phyloP scores from a whole-genome alignment of 2,113 vertebrate species.

The Oryzias melastigma region DNA sequence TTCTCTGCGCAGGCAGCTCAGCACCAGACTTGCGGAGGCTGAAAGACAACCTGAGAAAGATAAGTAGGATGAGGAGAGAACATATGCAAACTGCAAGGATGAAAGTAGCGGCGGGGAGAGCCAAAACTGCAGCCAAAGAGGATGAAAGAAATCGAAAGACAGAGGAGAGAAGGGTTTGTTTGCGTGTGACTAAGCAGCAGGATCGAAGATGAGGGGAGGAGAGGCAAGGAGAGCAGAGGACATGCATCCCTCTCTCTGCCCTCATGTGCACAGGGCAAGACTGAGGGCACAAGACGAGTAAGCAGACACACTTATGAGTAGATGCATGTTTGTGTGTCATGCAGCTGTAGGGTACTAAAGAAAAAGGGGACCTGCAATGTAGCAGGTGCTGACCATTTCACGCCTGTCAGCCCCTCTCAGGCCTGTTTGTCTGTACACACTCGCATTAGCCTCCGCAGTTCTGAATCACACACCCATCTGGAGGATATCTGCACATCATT shows the following conservation, averaged over 20 bases:
- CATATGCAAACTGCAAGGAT: slow-evolving; percentile 59
- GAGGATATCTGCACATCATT: slow-evolving; percentile 32
- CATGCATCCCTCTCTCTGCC: slow-evolving; percentile 46
- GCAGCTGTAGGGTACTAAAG: slow-evolving; percentile 57
- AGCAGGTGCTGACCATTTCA: slow-evolving; percentile 77
- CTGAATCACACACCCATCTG: slow-evolving; percentile 46
- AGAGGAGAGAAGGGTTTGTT: slow-evolving; percentile 21
- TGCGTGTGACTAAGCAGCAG: slow-evolving; percentile 55
- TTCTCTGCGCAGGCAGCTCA: slow-evolving; percentile 53
- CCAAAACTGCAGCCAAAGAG: slow-evolving; percentile 38
- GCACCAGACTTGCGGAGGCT: slow-evolving; percentile 49
- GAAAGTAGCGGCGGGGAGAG: slow-evolving; percentile 57
- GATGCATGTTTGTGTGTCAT: slow-evolving; percentile 42
- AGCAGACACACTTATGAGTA: slow-evolving; percentile 28
- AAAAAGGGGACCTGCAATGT: slow-evolving; percentile 48
- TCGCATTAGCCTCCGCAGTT: slow-evolving; percentile 58
- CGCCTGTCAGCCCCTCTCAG: slow-evolving; percentile 69
- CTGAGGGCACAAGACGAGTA: slow-evolving; percentile 31
- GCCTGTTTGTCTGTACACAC: slow-evolving; percentile 62
- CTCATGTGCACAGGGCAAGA: slow-evolving; percentile 47
- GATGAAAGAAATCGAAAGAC: slow-evolving; percentile 42
- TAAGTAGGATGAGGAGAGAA: slow-evolving; percentile 56
- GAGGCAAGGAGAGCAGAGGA: slow-evolving; percentile 53
- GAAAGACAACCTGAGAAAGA: slow-evolving; percentile 67
- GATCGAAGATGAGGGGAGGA: slow-evolving; percentile 53